These are phyloP conservation scores for Cheilosia grossa DNA, from an alignment of 2,888 invertebrate species.

Conservation along the genomic window DNA sequence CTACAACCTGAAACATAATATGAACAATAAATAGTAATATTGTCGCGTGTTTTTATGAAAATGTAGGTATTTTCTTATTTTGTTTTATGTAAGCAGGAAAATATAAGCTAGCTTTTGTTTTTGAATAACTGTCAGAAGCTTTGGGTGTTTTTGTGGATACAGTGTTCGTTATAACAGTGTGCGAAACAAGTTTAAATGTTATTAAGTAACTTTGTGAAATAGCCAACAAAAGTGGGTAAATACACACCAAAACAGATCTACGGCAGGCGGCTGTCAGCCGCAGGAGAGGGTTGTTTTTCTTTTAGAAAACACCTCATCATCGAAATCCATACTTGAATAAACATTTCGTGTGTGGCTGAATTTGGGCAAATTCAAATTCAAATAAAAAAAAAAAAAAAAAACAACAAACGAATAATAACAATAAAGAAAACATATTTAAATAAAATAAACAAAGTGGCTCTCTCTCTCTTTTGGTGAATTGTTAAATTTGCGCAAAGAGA, in stretches of 20 bases:
- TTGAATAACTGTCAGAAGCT: not conserved
- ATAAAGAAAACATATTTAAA: slow-evolving; percentile 20
- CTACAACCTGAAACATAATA: too few relatives aligned
- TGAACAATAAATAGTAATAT: slow-evolving; percentile 41
- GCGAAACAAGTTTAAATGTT: slow-evolving; percentile 4
- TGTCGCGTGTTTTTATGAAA: slow-evolving; percentile 53
- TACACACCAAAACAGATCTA: not conserved
- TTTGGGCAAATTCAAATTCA: not conserved
- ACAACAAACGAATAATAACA: slow-evolving; percentile 18
- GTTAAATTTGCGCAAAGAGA: slow-evolving; percentile 61
- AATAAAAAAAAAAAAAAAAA: not conserved
- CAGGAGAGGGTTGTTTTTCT: slow-evolving; percentile 30
- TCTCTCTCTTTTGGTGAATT: slow-evolving; percentile 43
- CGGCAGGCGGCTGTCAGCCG: slow-evolving; percentile 11
- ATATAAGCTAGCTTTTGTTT: not conserved
- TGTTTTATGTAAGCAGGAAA: slow-evolving; percentile 37
- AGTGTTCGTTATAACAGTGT: slow-evolving; percentile 2
- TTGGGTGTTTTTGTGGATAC: slow-evolving; percentile 9
- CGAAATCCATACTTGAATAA: not conserved
- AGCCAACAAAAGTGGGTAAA: not conserved
- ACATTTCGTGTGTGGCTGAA: slow-evolving; percentile 14
- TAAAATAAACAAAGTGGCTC: slow-evolving; percentile 33
- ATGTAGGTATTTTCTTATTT: slow-evolving; percentile 17
- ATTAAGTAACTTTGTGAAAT: slow-evolving; percentile 51
- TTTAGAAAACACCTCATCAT: slow-evolving; percentile 15